Base-by-base conservation (phyloP, 2,113 vertebrate genomes). In the Arothron firmamentum region DNA sequence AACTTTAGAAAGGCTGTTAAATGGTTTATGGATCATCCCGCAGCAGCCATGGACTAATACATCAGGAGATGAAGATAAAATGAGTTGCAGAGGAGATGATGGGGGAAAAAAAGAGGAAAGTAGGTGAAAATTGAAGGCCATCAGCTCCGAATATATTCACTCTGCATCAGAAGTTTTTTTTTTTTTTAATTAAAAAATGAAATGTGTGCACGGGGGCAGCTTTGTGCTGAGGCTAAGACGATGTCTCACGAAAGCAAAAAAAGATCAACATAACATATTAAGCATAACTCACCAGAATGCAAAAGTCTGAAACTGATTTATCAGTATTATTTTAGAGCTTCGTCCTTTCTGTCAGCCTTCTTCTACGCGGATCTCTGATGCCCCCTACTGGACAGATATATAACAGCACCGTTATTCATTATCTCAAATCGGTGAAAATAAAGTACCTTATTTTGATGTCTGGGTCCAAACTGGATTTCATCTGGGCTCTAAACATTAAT, bases 1-100 rank as follows among this genome's bases (percentile, higher is more conserved):
- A 83, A 80, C 77, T 84, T 84, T 70, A 87, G 79, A 85, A 82
- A 78, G 82, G 78, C 83, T 77, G 78, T 90, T 87, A 87, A 84
- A 86, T 46, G 80, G 74, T 78, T 88, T 90, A 85, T 85, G 81
- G 85, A 86, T 90, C 87, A 88, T 71, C 75, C 75, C 41, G 62
- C 59, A 74, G 74, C 67, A 73, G 64, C 55, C 42, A 46, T 17
- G 49, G 59, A 72, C 74, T 84, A 76, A 87, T 83, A 78, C 64
- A 80, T 83, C 74, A 78, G 64, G 62, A 76, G 68, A 70, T 69
- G 68, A 70, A 67, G 66, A 80, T 62, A 56, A 72, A 75, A 56
- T 45, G 56, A 67, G 38, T 46, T 41, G 59, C 19, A 63, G 46
- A 72, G 58, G 34, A 54, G 48, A 70, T 58, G 38, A 9, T 31